A percentile compares a stretch with the other conserved stretches of the same genome.
These are phyloP conservation scores for Telmatherina bonti DNA, from an alignment of 2,797 vertebrate species.

Conservation along the genomic window DNA sequence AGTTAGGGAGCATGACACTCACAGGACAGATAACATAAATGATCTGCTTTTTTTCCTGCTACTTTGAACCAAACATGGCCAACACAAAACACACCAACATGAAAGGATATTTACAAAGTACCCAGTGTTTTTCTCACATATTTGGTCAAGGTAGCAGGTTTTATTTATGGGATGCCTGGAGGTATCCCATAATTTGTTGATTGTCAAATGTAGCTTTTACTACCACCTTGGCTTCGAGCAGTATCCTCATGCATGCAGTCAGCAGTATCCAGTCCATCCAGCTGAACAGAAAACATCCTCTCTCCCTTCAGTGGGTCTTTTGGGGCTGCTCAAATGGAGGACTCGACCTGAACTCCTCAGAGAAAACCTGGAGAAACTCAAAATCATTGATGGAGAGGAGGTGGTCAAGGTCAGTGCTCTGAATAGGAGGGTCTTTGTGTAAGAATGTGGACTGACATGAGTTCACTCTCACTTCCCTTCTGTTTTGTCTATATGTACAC, in stretches of 20 bases:
- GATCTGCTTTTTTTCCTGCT: background rate
- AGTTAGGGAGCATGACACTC: background rate
- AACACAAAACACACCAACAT: background rate
- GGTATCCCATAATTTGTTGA: background rate
- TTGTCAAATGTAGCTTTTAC: background rate
- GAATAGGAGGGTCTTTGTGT: background rate
- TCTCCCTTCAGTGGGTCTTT: conserved; percentile 86
- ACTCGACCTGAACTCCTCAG: conserved; percentile 91
- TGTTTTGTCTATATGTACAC: background rate
- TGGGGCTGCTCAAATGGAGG: conserved; percentile 96
- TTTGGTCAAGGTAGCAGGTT: background rate
- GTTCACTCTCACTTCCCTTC: conserved; percentile 2
- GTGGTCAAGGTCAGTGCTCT: conserved; percentile 91
- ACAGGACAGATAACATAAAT: background rate
- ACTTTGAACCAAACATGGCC: background rate
- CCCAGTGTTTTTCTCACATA: background rate
- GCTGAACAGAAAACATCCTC: background rate
- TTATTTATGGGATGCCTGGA: background rate
- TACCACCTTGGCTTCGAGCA: background rate
- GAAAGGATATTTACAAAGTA: background rate
- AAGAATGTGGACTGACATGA: conserved; percentile 43
- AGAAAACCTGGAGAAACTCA: conserved; percentile 94
- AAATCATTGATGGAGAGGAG: conserved; percentile 97
- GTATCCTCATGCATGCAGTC: background rate
- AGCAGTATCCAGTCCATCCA: background rate